Conservation (phyloP, 1,140 invertebrate species). For the Conus ventricosus region DNA sequence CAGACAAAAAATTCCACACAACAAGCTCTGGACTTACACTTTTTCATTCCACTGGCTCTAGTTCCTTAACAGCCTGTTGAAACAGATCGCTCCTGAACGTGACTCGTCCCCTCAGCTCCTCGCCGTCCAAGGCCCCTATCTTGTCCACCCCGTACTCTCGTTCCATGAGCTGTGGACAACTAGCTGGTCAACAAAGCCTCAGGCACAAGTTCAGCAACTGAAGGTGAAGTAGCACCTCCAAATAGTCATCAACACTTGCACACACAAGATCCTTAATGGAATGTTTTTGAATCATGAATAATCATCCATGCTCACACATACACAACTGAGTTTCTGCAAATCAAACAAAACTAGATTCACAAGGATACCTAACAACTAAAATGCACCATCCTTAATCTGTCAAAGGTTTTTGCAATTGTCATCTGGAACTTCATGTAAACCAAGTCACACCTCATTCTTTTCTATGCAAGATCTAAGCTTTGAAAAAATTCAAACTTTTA, state of each 20-base stretch:
- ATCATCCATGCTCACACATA: too few relatives aligned
- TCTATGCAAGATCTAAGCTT: too few relatives aligned
- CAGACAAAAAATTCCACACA: too few relatives aligned
- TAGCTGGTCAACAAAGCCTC: background rate
- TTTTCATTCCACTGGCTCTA: slow-evolving; percentile 77
- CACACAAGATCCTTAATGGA: background rate
- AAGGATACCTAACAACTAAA: too few relatives aligned
- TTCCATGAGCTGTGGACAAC: slow-evolving; percentile 82
- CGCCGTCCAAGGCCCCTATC: slow-evolving; percentile 90
- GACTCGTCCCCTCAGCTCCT: slow-evolving; percentile 90
- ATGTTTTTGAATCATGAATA: background rate
- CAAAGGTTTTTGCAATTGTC: too few relatives aligned
- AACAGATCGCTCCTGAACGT: slow-evolving; percentile 72
- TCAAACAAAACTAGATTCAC: too few relatives aligned
- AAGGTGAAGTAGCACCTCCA: background rate
- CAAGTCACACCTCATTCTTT: too few relatives aligned
- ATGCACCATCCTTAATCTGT: too few relatives aligned
- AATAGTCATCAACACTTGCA: too few relatives aligned
- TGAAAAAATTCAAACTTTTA: too few relatives aligned
- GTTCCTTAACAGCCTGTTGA: slow-evolving; percentile 71
- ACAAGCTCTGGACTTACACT: background rate
- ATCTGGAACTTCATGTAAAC: too few relatives aligned
- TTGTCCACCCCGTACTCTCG: slow-evolving; percentile 90
- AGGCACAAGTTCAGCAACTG: background rate
- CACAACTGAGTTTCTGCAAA: too few relatives aligned